These are phyloP conservation scores for Pristis pectinata DNA, from an alignment of 2,797 vertebrate genomes.

Conservation along the genomic window DNA sequence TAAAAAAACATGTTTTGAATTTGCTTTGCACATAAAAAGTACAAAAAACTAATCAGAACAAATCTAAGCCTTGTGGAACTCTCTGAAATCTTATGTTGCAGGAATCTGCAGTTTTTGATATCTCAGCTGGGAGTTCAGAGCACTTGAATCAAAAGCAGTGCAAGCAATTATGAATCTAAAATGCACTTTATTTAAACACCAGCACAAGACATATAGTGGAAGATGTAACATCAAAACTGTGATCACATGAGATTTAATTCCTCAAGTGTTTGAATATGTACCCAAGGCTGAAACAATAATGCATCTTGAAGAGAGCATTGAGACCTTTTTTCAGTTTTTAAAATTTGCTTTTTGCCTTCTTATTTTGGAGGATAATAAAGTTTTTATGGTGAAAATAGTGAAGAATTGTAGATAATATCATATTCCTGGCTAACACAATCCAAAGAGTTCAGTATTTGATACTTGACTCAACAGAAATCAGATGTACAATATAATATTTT, in stretches of 20 bases:
- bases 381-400: no score
- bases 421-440: neutral
- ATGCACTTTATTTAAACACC: neutral
- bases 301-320: neutral
- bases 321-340: neutral
- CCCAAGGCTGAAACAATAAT: neutral
- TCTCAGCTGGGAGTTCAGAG: neutral
- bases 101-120: neutral
- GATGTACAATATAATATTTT: neutral
- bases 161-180: neutral
- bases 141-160: neutral
- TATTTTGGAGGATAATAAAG: no score
- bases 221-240: neutral
- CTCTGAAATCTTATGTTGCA: neutral
- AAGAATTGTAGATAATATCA: neutral
- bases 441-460: neutral
- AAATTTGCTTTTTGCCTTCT: neutral
- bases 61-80: neutral
- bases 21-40: neutral
- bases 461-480: neutral
- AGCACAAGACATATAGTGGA: neutral
- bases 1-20: neutral
- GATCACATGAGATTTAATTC: neutral
- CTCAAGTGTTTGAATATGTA: neutral
- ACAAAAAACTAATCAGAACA: neutral